Base-by-base conservation (phyloP, 2,113 vertebrate species). In the Egretta garzetta region DNA sequence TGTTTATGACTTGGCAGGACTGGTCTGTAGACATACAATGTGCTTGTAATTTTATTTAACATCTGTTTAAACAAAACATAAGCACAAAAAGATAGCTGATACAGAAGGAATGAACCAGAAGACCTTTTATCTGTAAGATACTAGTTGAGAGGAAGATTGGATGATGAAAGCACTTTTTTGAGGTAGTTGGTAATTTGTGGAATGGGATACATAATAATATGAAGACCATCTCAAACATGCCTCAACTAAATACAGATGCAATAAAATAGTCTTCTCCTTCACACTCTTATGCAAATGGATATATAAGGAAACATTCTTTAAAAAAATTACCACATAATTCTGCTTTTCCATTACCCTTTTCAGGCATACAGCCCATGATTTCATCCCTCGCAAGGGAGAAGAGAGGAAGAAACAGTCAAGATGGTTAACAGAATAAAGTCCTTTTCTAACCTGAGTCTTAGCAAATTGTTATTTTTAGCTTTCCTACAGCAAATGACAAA, bases 81-180 rank as follows among this genome's bases (percentile, higher is more conserved):
- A 77, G 18, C 32, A 81, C 81, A 76, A 86, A 93, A 91, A 93
- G 72, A 95, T 94, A 17, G 70, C 50, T 80, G 79, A 96, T 95
- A 94, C 35, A 77, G 74, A 92, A 91, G 52, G 49, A 92, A 94
- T 62, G n/a, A 96, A 85, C 47, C 70, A 87, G 63, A 89, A 84
- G 77, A 80, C 24, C 62, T 89, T 96, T 94, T 89, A 95, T 96
- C 89, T 97, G 74, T 52, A 97, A 88, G 67, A 94, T 96, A 85
- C 59, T 49, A 82, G 66, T 85, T 97, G 64, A 93, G 97, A 95
- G 84, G 75, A 81, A 83, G 68, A 95, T 70, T 53, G 52, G 68
- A 66, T 91, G 70, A 74, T 79, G 75, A 89, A 87, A 92, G 6
- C 14, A 73, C 59, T 63, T 96, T 90, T 90, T 90, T 84, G 73